Conservation (phyloP, 2,888 invertebrate species). For the Rhyacophila evoluta region DNA sequence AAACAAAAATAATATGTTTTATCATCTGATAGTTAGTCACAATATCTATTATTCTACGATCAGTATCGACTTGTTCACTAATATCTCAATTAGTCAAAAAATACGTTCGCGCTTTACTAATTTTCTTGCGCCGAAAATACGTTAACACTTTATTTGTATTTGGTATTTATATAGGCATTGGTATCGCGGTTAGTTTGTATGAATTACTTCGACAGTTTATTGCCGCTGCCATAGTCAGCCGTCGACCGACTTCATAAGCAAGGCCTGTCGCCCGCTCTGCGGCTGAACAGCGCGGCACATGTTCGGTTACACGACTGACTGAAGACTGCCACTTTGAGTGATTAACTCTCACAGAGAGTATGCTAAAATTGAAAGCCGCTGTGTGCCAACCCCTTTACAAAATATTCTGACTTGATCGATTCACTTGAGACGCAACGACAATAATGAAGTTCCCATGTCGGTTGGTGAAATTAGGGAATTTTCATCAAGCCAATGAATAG, state of each 20-base stretch:
- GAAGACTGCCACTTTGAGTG: conserved; percentile 22
- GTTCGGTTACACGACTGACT: conserved; percentile 21
- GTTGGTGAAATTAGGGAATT: not conserved
- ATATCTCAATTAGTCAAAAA: too few species aligned
- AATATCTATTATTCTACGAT: too few species aligned
- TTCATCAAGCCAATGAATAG: too few species aligned
- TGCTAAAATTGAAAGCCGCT: conserved; percentile 14
- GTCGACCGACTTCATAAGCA: conserved; percentile 2
- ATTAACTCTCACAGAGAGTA: conserved; percentile 16
- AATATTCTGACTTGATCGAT: conserved; percentile 7
- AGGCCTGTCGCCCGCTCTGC: conserved; percentile 13
- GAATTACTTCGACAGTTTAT: conserved; percentile 21
- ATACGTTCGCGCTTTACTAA: too few species aligned
- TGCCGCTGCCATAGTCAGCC: conserved; percentile 3
- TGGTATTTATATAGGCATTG: not conserved
- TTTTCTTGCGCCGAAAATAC: too few species aligned
- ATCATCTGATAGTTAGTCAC: too few species aligned
- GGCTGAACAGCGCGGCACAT: conserved; percentile 7
- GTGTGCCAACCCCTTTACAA: not conserved
- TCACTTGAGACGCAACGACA: not conserved
- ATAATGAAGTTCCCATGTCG: not conserved
- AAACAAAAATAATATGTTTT: too few species aligned
- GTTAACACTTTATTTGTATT: too few species aligned
- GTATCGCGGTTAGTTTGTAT: not conserved
- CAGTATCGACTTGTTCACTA: too few species aligned